These are phyloP conservation scores for Phalacrocorax pelagicus DNA, from an alignment of 2,113 vertebrate genomes.

Conservation along the genomic window DNA sequence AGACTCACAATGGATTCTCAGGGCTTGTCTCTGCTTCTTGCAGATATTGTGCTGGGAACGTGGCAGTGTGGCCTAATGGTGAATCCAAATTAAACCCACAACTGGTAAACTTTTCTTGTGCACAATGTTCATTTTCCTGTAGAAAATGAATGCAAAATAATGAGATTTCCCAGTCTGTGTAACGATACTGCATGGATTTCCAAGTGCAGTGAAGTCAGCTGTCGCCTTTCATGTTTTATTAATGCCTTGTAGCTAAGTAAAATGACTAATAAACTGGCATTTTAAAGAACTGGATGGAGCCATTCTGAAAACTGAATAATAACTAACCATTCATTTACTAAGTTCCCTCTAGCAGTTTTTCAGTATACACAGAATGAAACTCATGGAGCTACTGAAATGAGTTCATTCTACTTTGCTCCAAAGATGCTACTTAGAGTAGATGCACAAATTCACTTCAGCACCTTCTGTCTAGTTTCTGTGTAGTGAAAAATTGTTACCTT, in stretches of 20 bases:
- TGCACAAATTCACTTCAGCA: neutral
- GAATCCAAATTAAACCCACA: neutral
- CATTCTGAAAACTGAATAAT: slow-evolving; percentile 20
- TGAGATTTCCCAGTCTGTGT: neutral
- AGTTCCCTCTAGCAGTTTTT: neutral
- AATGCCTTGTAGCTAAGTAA: slow-evolving; percentile 38
- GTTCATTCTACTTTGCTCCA: neutral
- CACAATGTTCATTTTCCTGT: neutral
- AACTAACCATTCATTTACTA: slow-evolving; percentile 18
- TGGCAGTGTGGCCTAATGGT: neutral
- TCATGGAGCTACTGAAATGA: neutral
- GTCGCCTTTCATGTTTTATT: slow-evolving; percentile 53
- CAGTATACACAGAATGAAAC: neutral
- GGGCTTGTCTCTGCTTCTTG: neutral
- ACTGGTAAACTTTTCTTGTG: neutral
- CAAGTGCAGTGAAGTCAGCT: slow-evolving; percentile 20
- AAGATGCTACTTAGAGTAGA: neutral
- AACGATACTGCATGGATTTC: neutral
- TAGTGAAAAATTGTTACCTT: neutral
- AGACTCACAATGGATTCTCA: neutral
- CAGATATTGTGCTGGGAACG: neutral
- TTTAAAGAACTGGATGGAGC: slow-evolving; percentile 34
- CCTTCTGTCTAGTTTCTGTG: neutral
- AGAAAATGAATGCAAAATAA: neutral
- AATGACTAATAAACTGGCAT: slow-evolving; percentile 55